phyloP scores from a whole-genome alignment of 2,113 vertebrate genomes.

The Columba livia region DNA sequence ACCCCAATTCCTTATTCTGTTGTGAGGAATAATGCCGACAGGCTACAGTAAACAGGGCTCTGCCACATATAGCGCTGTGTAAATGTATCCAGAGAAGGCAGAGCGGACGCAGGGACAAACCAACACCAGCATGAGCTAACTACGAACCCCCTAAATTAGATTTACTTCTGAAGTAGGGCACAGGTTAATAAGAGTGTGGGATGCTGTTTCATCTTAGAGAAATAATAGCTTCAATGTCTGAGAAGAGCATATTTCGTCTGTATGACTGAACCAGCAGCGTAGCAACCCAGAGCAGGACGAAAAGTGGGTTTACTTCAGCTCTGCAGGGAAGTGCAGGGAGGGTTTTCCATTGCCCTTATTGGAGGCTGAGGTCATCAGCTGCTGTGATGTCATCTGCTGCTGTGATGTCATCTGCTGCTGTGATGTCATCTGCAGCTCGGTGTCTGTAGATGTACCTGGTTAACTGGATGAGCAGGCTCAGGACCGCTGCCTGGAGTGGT shows the following conservation, averaged over 20 bases:
- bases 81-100: background rate
- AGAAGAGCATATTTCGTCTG: background rate
- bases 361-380: background rate
- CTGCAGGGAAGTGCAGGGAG: background rate
- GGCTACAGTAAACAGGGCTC: background rate
- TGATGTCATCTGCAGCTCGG: background rate
- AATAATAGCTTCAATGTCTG: background rate
- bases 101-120: background rate
- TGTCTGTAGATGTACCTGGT: accelerated
- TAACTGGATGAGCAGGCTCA: background rate
- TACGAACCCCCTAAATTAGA: background rate
- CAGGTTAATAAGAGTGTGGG: background rate
- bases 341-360: background rate
- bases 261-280: accelerated
- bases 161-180: constrained; percentile 4
- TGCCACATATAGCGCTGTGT: accelerated
- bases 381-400: background rate
- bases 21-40: background rate
- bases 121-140: background rate
- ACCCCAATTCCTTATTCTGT: background rate
- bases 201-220: constrained; percentile 6
- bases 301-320: background rate
- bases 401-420: background rate
- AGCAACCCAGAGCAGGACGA: background rate
- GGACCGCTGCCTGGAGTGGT: background rate